Evolutionary conservation across 1,140 invertebrate species (phyloP).

Genomic region (Armadillidium nasatum): DNA sequence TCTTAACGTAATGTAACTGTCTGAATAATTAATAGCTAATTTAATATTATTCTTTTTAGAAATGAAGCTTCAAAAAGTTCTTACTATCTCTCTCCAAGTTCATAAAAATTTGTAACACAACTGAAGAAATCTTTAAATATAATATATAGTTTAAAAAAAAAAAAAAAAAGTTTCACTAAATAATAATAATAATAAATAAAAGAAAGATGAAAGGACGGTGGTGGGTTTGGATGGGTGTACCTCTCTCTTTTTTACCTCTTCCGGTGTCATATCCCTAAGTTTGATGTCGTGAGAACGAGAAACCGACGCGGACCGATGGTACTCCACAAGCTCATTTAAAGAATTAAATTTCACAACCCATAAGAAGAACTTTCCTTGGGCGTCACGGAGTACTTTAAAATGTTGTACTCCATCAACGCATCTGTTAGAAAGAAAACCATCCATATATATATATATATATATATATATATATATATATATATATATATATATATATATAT

Average conservation of each 20-base stretch:
- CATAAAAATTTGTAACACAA: no score
- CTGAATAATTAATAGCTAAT: no score
- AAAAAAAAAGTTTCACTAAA: no score
- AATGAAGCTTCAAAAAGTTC: no score
- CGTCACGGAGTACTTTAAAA: slow-evolving; percentile 95
- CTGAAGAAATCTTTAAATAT: no score
- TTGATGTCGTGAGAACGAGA: slow-evolving; percentile 94
- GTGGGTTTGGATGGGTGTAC: no score
- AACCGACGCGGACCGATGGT: slow-evolving; percentile 92
- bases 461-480: slow-evolving; percentile 14
- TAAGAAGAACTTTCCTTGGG: slow-evolving; percentile 95
- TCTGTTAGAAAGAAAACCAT: slow-evolving; percentile 53
- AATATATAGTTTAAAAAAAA: no score
- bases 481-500: slow-evolving; percentile 26
- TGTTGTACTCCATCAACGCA: slow-evolving; percentile 96
- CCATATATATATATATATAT: not conserved
- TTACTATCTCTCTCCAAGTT: no score
- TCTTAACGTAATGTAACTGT: no score
- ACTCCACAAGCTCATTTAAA: slow-evolving; percentile 97
- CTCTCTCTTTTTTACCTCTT: slow-evolving; percentile 64
- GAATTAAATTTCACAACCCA: slow-evolving; percentile 99
- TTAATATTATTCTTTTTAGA: no score
- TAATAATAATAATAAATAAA: no score
- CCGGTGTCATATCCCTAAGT: slow-evolving; percentile 88
- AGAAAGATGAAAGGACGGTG: no score